Percentiles rank a stretch among this genome's conserved stretches.
phyloP scores from a whole-genome alignment of 1,140 invertebrate genomes.

The Stenopsyche tienmushanensis region DNA sequence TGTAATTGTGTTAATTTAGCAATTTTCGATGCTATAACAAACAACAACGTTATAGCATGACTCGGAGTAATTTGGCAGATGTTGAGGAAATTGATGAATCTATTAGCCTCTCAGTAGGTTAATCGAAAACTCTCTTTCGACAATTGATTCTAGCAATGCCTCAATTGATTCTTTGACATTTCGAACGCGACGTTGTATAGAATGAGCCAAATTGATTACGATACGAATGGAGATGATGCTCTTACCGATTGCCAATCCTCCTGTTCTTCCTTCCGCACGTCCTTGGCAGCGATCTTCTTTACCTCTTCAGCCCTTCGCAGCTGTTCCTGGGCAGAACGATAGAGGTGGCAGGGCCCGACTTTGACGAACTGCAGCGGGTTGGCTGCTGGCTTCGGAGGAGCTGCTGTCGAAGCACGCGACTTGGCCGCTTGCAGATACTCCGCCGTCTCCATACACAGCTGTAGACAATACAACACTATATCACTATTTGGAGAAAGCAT shows the following conservation, averaged over 20 bases:
- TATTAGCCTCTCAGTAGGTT: no score
- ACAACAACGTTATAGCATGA: no score
- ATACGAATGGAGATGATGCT: no score
- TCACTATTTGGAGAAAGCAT: not conserved
- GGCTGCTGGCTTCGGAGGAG: conserved; percentile 72
- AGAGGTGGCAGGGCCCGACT: conserved; percentile 81
- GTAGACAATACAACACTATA: conserved; percentile 21
- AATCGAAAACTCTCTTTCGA: no score
- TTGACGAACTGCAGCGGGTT: conserved; percentile 90
- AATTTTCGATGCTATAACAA: no score
- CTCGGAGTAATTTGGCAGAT: no score
- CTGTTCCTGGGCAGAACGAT: conserved; percentile 81
- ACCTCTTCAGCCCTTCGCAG: conserved; percentile 82
- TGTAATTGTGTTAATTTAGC: no score
- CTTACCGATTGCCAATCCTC: conserved; percentile 93
- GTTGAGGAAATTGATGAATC: no score
- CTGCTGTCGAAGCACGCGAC: conserved; percentile 51
- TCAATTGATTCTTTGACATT: no score
- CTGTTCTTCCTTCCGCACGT: conserved; percentile 71
- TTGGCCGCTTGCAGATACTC: conserved; percentile 46
- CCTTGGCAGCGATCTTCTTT: conserved; percentile 71
- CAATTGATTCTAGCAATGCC: no score
- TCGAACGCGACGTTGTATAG: no score
- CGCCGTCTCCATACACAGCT: conserved; percentile 53
- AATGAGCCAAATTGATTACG: no score